Evolutionary conservation across 2,888 invertebrate genomes (phyloP).

Genomic region (Macrophya alboannulata): DNA sequence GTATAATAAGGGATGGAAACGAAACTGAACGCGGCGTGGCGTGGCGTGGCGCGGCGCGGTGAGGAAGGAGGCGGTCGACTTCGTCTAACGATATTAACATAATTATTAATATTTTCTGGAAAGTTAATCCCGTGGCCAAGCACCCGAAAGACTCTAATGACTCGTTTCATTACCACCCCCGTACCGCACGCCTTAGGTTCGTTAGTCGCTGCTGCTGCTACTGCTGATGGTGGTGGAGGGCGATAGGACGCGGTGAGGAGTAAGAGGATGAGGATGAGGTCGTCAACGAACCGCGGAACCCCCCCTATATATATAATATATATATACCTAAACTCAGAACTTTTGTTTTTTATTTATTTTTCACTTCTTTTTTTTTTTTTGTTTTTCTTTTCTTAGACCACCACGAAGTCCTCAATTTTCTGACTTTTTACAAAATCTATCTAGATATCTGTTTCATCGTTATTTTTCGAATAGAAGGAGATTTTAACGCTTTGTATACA

Average conservation of each 20-base stretch:
- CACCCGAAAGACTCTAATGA: constrained; percentile 53
- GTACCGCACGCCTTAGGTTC: background rate
- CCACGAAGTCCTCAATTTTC: no score
- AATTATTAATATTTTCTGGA: constrained; percentile 75
- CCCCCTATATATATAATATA: background rate
- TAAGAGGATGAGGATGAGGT: constrained; percentile 54
- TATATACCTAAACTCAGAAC: background rate
- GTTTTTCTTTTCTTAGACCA: background rate
- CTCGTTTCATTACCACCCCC: constrained; percentile 53
- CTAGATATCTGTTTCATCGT: background rate
- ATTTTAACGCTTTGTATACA: constrained; percentile 16
- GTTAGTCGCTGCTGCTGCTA: constrained; percentile 16
- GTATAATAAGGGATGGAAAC: constrained; percentile 20
- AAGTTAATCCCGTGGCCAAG: constrained; percentile 56
- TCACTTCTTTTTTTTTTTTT: background rate
- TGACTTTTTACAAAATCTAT: no score
- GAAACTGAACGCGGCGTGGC: no score
- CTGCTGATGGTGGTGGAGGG: background rate
- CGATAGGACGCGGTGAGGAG: constrained; percentile 61
- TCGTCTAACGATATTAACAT: constrained; percentile 76
- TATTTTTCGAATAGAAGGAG: background rate
- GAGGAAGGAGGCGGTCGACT: background rate
- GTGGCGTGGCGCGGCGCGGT: no score
- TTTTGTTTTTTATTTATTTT: background rate
- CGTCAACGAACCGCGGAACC: constrained; percentile 27